Conservation (phyloP, 2,113 vertebrate species). For the Eupsittula cactorum region DNA sequence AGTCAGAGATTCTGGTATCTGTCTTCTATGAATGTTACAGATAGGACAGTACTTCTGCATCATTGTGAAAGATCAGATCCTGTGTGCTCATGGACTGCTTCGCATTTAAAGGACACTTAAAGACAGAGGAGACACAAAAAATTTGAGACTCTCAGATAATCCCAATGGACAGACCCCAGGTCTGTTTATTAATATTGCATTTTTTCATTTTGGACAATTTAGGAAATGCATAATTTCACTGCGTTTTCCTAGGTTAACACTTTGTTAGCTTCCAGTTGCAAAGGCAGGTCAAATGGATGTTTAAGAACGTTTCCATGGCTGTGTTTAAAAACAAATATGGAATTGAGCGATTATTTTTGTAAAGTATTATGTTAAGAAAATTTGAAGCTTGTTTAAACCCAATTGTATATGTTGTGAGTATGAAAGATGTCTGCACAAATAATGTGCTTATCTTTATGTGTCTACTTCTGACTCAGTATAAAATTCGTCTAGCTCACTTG, state of each 20-base stretch:
- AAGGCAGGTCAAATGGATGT: neutral
- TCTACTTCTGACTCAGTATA: neutral
- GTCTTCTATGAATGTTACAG: neutral
- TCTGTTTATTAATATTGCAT: neutral
- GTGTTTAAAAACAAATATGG: neutral
- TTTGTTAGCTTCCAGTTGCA: neutral
- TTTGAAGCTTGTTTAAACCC: neutral
- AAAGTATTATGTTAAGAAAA: neutral
- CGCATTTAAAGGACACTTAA: neutral
- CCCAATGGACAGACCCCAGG: neutral
- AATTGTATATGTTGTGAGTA: neutral
- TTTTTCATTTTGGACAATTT: neutral
- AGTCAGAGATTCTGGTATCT: neutral
- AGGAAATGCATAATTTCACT: neutral
- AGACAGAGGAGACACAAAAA: neutral
- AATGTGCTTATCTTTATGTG: neutral
- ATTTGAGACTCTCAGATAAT: neutral
- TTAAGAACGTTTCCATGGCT: neutral
- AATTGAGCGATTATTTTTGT: neutral
- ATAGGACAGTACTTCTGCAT: neutral
- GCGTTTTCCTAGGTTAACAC: neutral
- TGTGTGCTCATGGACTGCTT: neutral
- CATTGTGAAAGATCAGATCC: neutral
- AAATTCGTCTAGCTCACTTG: neutral
- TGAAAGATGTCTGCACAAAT: neutral